Conservation (phyloP, 2,888 invertebrate species). For the Sinelater perroti region DNA sequence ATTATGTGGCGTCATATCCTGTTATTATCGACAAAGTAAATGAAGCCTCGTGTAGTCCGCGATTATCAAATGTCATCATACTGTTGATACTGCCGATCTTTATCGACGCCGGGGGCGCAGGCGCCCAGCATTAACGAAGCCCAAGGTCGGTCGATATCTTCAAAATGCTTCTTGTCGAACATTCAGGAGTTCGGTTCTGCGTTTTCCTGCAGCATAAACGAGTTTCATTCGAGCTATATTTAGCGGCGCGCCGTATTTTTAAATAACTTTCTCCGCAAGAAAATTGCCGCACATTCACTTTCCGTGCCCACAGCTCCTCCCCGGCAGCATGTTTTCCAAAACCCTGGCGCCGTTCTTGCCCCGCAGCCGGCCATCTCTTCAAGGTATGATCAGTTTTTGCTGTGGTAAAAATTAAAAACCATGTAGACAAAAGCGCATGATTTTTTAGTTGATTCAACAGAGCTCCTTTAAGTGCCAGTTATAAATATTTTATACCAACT, state of each 20-base stretch:
- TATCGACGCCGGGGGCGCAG: constrained; percentile 4
- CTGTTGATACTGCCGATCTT: too few relatives aligned
- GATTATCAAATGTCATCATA: too few relatives aligned
- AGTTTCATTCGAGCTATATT: not conserved
- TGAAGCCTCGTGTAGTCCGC: too few relatives aligned
- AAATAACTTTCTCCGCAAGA: too few relatives aligned
- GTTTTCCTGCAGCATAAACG: not conserved
- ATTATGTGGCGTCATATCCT: too few relatives aligned
- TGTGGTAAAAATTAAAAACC: not conserved
- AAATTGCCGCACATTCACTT: too few relatives aligned
- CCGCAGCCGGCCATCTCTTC: not conserved
- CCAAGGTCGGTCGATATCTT: constrained; percentile 15
- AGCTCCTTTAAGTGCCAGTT: too few relatives aligned
- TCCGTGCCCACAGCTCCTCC: too few relatives aligned
- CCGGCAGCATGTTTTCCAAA: constrained; percentile 16
- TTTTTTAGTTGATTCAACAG: too few relatives aligned
- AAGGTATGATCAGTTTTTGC: constrained; percentile 5
- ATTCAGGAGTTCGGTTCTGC: not conserved
- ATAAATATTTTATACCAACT: too few relatives aligned
- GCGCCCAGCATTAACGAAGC: not conserved
- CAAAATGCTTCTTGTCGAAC: constrained; percentile 10
- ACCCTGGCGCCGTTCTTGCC: constrained; percentile 4
- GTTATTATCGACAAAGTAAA: too few relatives aligned
- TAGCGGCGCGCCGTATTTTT: not conserved
- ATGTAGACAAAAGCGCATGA: not conserved